Percentiles rank a stretch among this genome's conserved stretches.
These are phyloP conservation scores for Hippocampus kuda DNA, from an alignment of 2,797 vertebrate genomes.

Conservation along the genomic window DNA sequence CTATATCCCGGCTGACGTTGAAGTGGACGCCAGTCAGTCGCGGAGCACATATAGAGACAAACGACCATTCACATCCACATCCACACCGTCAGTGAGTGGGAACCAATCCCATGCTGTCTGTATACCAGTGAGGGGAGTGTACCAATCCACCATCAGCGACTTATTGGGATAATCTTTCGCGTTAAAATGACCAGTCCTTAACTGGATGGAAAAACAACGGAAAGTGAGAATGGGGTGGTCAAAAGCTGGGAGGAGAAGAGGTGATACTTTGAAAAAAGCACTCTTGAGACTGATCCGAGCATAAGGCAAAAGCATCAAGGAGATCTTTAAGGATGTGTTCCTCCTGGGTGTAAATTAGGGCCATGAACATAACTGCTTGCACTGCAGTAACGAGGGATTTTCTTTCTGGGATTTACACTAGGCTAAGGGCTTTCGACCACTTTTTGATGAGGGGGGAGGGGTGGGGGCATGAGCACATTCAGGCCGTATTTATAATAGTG, in stretches of 20 bases:
- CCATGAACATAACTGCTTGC: conserved; percentile 27
- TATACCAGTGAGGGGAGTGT: too few species aligned
- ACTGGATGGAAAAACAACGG: conserved; percentile 8
- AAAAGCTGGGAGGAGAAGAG: conserved; percentile 7
- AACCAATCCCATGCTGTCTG: too few species aligned
- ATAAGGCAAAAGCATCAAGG: neutral
- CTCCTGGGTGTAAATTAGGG: conserved; percentile 26
- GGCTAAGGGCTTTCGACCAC: conserved; percentile 10
- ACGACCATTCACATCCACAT: too few species aligned
- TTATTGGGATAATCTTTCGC: too few species aligned
- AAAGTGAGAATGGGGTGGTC: neutral
- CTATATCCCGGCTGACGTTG: too few species aligned
- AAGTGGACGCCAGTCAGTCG: too few species aligned
- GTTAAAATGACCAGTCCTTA: neutral
- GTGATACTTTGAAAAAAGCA: conserved; percentile 10
- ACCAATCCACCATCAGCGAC: too few species aligned
- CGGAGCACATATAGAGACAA: too few species aligned
- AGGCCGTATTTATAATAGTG: conserved; percentile 28
- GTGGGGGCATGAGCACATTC: conserved; percentile 5
- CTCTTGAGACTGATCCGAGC: conserved; percentile 7
- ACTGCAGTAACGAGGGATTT: conserved; percentile 9
- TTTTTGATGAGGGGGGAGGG: neutral
- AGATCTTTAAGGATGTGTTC: conserved; percentile 9
- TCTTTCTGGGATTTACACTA: conserved; percentile 9
- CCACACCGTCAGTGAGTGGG: too few species aligned